These are phyloP conservation scores for Phainopepla nitens DNA, from an alignment of 2,113 vertebrate genomes.

Conservation along the genomic window DNA sequence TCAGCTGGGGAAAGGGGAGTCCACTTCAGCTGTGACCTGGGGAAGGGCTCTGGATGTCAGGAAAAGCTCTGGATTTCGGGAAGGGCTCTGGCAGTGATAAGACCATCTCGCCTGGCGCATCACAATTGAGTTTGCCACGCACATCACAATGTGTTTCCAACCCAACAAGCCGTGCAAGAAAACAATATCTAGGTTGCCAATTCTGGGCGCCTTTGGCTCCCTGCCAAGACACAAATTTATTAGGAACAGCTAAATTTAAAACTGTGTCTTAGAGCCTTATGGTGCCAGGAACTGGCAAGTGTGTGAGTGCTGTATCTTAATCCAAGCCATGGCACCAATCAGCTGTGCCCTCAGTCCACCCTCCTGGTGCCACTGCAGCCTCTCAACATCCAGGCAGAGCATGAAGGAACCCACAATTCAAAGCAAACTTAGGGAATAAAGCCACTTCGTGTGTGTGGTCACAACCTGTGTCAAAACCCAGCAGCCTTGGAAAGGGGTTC, in stretches of 20 bases:
- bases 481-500: not conserved
- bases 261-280: not conserved
- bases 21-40: not conserved
- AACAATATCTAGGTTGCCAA: constrained; percentile 8
- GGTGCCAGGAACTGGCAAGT: not conserved
- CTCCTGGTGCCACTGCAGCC: not conserved
- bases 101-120: not conserved
- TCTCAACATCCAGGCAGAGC: not conserved
- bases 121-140: not conserved
- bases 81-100: not conserved
- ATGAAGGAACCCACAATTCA: not conserved
- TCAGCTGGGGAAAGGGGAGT: not conserved
- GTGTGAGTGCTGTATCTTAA: not conserved
- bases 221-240: constrained; percentile 8
- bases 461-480: not conserved
- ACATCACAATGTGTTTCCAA: not conserved
- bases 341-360: not conserved
- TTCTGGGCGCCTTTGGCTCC: not conserved
- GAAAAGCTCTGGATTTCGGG: not conserved
- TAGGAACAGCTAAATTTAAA: constrained; percentile 11
- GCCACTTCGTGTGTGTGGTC: accelerated
- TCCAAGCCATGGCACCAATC: not conserved
- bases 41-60: not conserved
- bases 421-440: not conserved
- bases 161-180: not conserved